A percentile compares a stretch with the other conserved stretches of the same genome.
phyloP scores from a whole-genome alignment of 2,113 vertebrate species.

The Glareola pratincola region DNA sequence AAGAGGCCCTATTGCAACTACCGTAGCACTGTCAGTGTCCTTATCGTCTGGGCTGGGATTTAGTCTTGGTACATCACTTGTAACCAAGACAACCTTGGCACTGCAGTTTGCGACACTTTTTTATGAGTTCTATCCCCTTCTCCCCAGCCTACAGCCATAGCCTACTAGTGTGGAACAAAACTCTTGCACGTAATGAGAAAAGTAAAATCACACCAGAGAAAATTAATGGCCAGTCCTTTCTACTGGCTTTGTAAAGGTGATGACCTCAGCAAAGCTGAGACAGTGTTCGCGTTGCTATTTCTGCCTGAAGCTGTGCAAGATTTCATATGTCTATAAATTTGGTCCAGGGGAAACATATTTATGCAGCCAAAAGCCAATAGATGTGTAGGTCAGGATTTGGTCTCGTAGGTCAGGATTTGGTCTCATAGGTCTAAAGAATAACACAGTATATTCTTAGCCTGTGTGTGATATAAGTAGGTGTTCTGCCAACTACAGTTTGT shows the following conservation, averaged over 20 bases:
- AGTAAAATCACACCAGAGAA: conserved; percentile 37
- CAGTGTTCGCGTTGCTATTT: not conserved
- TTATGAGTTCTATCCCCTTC: not conserved
- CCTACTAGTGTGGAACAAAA: not conserved
- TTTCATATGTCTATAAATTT: not conserved
- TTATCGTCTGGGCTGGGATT: not conserved
- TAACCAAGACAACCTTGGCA: conserved; percentile 27
- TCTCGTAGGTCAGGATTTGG: not conserved
- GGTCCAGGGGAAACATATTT: not conserved
- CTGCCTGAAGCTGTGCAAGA: not conserved
- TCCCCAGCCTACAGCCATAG: not conserved
- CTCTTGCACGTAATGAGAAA: not conserved
- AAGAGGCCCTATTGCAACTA: not conserved
- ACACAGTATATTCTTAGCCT: not conserved
- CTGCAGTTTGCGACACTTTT: conserved; percentile 27
- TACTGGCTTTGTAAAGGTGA: not conserved
- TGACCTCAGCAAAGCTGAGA: conserved; percentile 10
- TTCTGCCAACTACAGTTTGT: not conserved
- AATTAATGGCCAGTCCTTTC: conserved; percentile 39
- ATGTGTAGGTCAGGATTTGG: not conserved
- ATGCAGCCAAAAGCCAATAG: not conserved
- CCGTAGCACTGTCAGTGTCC: not conserved
- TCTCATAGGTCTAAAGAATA: not conserved
- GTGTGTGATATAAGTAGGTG: not conserved
- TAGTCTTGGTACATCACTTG: conserved; percentile 1